Base-by-base conservation (phyloP, 64 coral and sea anemone species). In the Stichodactyla helianthus region DNA sequence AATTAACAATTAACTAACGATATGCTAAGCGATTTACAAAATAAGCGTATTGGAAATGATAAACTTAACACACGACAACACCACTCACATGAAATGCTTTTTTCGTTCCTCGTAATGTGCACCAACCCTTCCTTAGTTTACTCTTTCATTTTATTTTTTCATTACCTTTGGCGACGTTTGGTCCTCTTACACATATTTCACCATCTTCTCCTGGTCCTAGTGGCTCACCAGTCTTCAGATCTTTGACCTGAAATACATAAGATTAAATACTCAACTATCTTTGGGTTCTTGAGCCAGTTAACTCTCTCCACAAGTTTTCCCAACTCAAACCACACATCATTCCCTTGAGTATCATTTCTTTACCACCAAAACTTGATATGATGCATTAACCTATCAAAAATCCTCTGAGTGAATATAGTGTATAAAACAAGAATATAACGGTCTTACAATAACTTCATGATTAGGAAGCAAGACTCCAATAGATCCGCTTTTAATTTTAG, bases 391-490 rank as follows among this genome's bases (percentile, higher is more conserved):
- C n/a, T 0, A 10, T 65, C 17, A 65, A 6, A 65, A 16, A 64
- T 17, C 16, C 61, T 10, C 62, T 65, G 62, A 10, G 17, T 20
- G 11, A 65, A 65, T 65, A 6, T 19, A 6, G 17, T 16, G 19
- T 65, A 22, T 65, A 65, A 65, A 59, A 16, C 56, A 59, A 16
- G 56, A 16, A 59, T 59, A 59, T 65, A n/a, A 65, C 10, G 0
- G 22, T 22, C 68, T 74, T 27, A 74, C 68, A 10, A 74, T 74
- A 23, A 23, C 23, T 74, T 74, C 26, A 11, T 74, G 68, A 74
- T 74, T 92, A 81, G 94, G 94, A 55, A 95, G 53, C 51, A 95
- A 51, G 55, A 87, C 10, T 9, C 94, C 94, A 7, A 92, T 70
- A 9, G 94, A 95, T 18, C 94, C 94, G 71, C 83, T 87, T 79